Percentiles rank a stretch among this genome's conserved stretches.
Conservation (phyloP, 2,888 invertebrate species). For the Tuberolachnus salignus region DNA sequence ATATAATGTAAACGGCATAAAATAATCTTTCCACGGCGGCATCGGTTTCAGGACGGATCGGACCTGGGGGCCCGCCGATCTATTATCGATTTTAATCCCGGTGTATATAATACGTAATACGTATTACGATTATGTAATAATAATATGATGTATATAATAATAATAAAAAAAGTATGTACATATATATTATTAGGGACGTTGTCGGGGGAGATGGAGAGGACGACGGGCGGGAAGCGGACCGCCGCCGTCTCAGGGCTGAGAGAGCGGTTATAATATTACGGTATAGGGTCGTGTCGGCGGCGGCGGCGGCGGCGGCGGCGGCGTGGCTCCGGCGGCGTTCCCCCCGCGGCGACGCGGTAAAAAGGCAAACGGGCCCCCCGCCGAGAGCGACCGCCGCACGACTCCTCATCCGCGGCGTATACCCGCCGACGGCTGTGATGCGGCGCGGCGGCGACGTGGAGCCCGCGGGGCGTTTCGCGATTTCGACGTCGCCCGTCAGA, state of each 20-base stretch:
- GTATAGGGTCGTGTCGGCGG: neutral
- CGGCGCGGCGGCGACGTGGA: slow-evolving; percentile 18
- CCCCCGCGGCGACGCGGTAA: slow-evolving; percentile 55
- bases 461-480: slow-evolving; percentile 56
- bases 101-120: no score
- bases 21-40: no score
- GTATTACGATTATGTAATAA: no score
- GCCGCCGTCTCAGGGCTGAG: slow-evolving; percentile 3
- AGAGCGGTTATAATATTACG: neutral
- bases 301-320: slow-evolving; percentile 18
- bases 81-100: no score
- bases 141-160: slow-evolving; percentile 7
- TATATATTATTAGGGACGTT: slow-evolving; percentile 1
- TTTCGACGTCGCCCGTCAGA: slow-evolving; percentile 52
- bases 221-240: neutral
- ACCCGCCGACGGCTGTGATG: neutral
- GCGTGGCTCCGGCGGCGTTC: slow-evolving; percentile 14
- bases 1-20: no score
- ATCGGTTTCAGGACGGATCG: no score
- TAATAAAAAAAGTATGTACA: slow-evolving; percentile 4
- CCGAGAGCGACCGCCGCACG: slow-evolving; percentile 50
- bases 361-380: slow-evolving; percentile 56
- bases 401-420: slow-evolving; percentile 42
- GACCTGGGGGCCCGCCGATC: no score
- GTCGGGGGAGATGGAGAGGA: no score